These are phyloP conservation scores for Sternotherus odoratus DNA, from an alignment of 2,797 vertebrate species.

Conservation along the genomic window DNA sequence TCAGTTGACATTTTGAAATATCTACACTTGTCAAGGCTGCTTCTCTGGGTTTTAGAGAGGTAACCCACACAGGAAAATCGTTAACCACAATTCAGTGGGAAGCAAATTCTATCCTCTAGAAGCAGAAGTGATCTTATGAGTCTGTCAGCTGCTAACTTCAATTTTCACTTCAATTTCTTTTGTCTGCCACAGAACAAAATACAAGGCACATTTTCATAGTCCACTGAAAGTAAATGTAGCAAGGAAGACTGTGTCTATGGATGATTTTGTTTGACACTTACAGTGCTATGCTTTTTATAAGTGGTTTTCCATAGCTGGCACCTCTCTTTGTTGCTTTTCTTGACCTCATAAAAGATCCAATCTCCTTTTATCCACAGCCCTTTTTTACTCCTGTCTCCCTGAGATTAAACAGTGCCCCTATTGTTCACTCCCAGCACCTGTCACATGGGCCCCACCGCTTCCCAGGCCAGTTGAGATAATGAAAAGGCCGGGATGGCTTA, in stretches of 20 bases:
- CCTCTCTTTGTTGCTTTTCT: conserved; percentile 26
- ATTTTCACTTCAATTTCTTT: conserved; percentile 31
- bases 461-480: conserved; percentile 61
- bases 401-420: conserved; percentile 69
- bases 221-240: background rate
- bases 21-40: conserved; percentile 8
- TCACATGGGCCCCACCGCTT: conserved; percentile 55
- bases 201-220: conserved; percentile 14
- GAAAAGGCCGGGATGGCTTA: conserved; percentile 54
- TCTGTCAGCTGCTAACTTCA: background rate
- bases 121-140: background rate
- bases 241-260: conserved; percentile 27
- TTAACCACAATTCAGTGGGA: background rate
- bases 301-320: conserved; percentile 41
- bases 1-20: conserved; percentile 56
- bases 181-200: conserved; percentile 32
- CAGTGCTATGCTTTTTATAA: background rate
- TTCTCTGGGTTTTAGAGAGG: conserved; percentile 1
- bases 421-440: conserved; percentile 70
- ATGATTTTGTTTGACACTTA: background rate
- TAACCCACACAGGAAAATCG: background rate
- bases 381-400: conserved; percentile 60
- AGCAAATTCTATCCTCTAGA: background rate
- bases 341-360: conserved; percentile 33
- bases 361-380: conserved; percentile 48